Conservation (phyloP, 1,140 invertebrate species). For the Nephotettix cincticeps region DNA sequence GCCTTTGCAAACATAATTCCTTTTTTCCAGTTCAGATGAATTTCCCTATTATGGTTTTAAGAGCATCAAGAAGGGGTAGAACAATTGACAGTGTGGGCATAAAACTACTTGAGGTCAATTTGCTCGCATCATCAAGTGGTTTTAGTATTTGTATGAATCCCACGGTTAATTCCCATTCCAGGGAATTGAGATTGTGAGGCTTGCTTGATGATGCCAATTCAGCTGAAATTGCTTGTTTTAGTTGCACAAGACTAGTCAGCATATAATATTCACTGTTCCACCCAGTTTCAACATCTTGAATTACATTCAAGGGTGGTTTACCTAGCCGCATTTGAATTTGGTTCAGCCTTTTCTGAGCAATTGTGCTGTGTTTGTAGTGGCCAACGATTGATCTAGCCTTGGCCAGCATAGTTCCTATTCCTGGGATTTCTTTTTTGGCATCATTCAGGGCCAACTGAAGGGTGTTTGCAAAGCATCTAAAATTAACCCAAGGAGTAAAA, state of each 20-base stretch:
- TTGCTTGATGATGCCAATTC: not conserved
- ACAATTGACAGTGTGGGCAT: no score
- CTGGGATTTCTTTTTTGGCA: conserved; percentile 26
- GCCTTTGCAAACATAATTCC: no score
- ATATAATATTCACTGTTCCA: conserved; percentile 18
- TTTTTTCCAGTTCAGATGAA: no score
- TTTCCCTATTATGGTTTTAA: no score
- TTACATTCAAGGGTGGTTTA: not conserved
- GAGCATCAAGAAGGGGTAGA: no score
- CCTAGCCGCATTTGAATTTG: conserved; percentile 15
- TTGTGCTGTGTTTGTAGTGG: conserved; percentile 21
- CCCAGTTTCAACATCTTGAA: conserved; percentile 17
- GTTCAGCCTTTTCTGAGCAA: not conserved
- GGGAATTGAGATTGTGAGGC: not conserved
- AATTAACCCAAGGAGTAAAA: conserved; percentile 27
- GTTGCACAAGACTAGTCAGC: conserved; percentile 23
- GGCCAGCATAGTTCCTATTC: not conserved
- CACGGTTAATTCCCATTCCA: conserved; percentile 15
- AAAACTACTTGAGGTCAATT: no score
- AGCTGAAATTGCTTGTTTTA: not conserved
- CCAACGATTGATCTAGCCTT: conserved; percentile 25
- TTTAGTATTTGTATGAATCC: no score
- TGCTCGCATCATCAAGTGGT: no score
- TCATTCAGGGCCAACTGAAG: conserved; percentile 28
- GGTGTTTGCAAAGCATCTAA: conserved; percentile 35